These are phyloP conservation scores for Sialia sialis DNA, from an alignment of 2,113 vertebrate genomes.

Conservation along the genomic window DNA sequence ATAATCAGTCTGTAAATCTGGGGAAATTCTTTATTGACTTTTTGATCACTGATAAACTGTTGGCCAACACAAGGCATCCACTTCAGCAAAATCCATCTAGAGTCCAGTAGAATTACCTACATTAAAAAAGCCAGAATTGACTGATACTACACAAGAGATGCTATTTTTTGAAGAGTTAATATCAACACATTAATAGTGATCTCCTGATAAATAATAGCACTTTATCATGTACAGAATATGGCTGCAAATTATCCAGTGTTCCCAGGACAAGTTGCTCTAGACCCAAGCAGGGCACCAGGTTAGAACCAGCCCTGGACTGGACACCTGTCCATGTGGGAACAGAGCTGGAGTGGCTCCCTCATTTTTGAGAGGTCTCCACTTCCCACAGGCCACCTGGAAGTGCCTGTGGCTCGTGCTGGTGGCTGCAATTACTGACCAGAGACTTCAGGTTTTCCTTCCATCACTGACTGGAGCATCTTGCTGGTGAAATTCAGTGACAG, in stretches of 20 bases:
- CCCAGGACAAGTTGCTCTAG: neutral
- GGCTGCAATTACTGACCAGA: neutral
- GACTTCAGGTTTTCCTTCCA: neutral
- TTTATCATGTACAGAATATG: neutral
- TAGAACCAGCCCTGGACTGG: neutral
- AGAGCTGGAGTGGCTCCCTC: too few species aligned
- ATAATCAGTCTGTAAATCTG: neutral
- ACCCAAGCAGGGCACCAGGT: rapidly evolving
- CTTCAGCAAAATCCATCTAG: neutral
- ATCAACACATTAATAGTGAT: neutral
- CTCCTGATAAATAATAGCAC: neutral
- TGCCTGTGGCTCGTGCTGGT: neutral
- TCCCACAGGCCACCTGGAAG: neutral
- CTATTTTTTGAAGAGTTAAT: neutral
- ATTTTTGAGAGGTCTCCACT: neutral
- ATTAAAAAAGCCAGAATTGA: neutral
- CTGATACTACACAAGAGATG: neutral
- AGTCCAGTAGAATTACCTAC: too few species aligned
- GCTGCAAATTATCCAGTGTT: neutral
- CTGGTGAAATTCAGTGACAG: neutral
- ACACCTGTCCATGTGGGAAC: rapidly evolving
- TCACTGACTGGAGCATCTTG: neutral
- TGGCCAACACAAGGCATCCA: neutral
- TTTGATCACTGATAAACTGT: neutral
- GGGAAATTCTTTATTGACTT: neutral